phyloP scores from a whole-genome alignment of 2,113 vertebrate genomes.

The Synodontis membranacea region DNA sequence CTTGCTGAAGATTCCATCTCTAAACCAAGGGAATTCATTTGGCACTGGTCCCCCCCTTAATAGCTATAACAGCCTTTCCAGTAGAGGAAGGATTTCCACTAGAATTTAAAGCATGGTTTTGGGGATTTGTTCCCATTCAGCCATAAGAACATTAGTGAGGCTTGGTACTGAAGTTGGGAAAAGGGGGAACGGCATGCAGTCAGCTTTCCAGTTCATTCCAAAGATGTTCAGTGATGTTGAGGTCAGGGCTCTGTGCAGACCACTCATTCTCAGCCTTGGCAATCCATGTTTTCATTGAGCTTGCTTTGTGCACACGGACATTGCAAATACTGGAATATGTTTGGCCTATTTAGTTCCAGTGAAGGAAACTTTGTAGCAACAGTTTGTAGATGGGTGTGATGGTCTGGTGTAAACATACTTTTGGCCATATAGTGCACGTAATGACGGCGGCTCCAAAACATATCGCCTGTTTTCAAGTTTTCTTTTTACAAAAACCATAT shows the following conservation, averaged over 20 bases:
- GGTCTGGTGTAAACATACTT: neutral
- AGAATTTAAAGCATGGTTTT: too few relatives aligned
- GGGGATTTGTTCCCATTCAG: too few relatives aligned
- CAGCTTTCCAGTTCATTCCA: too few relatives aligned
- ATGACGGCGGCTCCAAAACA: neutral
- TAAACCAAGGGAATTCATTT: neutral
- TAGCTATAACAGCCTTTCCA: neutral
- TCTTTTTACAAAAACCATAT: neutral
- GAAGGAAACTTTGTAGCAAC: neutral
- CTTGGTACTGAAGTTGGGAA: neutral
- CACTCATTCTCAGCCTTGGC: neutral
- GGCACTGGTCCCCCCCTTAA: neutral
- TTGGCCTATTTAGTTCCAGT: neutral
- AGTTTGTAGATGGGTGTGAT: neutral
- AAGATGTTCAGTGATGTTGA: too few relatives aligned
- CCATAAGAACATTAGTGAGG: too few relatives aligned
- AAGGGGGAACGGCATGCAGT: neutral
- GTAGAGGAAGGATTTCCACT: too few relatives aligned
- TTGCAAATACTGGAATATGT: neutral
- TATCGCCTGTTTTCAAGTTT: neutral
- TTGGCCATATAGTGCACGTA: neutral
- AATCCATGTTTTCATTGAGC: neutral
- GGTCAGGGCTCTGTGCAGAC: neutral
- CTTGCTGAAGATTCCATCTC: neutral
- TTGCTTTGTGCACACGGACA: neutral